These are phyloP conservation scores for Sylvia atricapilla DNA, from an alignment of 2,113 vertebrate genomes.

Conservation along the genomic window DNA sequence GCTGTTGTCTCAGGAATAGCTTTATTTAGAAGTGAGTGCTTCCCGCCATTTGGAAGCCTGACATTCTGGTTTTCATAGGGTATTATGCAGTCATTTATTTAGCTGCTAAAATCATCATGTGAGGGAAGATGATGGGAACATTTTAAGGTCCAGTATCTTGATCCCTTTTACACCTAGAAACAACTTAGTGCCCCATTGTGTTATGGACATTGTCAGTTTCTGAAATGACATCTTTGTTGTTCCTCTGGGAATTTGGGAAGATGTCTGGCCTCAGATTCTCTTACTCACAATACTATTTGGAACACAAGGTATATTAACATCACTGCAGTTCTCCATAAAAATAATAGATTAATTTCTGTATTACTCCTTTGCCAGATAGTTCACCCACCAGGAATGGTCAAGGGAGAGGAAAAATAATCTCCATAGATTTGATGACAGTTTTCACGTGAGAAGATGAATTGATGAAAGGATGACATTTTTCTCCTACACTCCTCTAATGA, in stretches of 20 bases:
- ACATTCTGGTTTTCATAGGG: not conserved
- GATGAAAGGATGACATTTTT: not conserved
- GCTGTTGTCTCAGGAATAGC: slow-evolving; percentile 31
- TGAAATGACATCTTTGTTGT: not conserved
- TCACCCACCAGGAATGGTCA: not conserved
- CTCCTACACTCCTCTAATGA: not conserved
- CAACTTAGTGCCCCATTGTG: not conserved
- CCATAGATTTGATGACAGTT: not conserved
- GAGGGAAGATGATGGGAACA: not conserved
- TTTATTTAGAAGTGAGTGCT: not conserved
- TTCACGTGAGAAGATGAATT: not conserved
- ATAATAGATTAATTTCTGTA: not conserved
- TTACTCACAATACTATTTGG: not conserved
- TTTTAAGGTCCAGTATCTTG: not conserved
- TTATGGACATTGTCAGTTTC: not conserved
- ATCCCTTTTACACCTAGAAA: not conserved
- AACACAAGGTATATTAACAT: not conserved
- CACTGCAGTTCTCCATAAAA: not conserved
- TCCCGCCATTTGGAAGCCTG: not conserved
- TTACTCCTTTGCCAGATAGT: not conserved
- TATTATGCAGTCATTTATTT: slow-evolving; percentile 3
- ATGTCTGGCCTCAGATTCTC: not conserved
- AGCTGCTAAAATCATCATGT: not conserved
- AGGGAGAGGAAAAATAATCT: not conserved
- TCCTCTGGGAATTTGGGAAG: not conserved